Conservation (phyloP, 2,113 vertebrate genomes). For the Actenoides lindsayi region DNA sequence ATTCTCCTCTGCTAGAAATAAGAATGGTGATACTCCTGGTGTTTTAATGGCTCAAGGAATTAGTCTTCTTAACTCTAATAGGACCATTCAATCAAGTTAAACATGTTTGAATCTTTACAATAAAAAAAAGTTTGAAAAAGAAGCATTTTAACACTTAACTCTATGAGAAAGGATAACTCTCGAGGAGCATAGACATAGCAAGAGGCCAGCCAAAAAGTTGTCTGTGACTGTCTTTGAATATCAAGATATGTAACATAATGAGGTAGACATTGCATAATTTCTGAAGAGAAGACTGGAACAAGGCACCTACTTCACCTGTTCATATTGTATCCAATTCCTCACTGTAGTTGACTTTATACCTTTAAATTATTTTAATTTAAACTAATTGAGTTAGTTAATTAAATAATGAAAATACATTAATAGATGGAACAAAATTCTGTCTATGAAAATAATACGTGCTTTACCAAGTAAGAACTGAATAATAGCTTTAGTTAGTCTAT, state of each 20-base stretch:
- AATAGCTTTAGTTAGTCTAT: not conserved
- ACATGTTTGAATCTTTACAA: not conserved
- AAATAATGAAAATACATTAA: not conserved
- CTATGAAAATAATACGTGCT: not conserved
- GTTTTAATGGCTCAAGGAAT: not conserved
- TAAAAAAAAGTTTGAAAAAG: not conserved
- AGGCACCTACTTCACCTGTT: not conserved
- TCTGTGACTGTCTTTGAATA: not conserved
- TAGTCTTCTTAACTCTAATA: not conserved
- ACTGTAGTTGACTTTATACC: not conserved
- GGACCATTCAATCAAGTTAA: not conserved
- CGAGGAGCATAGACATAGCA: not conserved
- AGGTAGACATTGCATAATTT: not conserved
- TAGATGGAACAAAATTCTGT: not conserved
- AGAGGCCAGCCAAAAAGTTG: not conserved
- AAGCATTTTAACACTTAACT: not conserved
- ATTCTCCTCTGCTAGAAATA: not conserved
- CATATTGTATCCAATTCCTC: not conserved
- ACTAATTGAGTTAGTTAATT: not conserved
- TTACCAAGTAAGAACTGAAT: not conserved
- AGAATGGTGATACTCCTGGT: not conserved
- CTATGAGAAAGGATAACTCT: not conserved
- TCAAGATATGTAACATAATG: not conserved
- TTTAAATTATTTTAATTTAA: not conserved
- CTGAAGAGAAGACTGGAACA: not conserved